Conservation (phyloP, 2,113 vertebrate genomes). For the Lathamus discolor region DNA sequence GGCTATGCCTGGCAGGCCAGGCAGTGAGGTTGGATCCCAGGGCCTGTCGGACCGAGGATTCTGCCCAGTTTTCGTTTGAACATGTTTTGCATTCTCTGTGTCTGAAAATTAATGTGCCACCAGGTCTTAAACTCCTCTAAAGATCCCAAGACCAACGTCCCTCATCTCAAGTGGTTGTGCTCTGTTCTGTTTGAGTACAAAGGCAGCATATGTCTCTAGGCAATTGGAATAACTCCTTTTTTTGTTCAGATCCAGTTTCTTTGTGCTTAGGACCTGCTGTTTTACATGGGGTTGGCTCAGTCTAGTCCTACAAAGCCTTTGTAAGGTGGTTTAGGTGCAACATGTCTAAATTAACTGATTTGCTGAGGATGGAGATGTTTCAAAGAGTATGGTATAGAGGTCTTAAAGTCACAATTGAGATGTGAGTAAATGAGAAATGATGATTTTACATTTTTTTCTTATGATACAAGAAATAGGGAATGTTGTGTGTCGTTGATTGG, state of each 20-base stretch:
- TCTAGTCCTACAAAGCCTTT: neutral
- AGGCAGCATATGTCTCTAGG: neutral
- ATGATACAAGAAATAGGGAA: neutral
- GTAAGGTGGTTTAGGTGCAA: neutral
- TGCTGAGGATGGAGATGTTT: neutral
- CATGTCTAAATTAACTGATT: neutral
- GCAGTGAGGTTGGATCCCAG: neutral
- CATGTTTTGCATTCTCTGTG: neutral
- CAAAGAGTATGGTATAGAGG: neutral
- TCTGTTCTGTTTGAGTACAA: neutral
- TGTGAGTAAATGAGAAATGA: neutral
- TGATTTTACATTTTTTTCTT: neutral
- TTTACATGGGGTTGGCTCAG: neutral
- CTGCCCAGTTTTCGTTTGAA: neutral
- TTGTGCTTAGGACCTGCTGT: neutral
- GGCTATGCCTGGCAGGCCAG: neutral
- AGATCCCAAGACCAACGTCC: neutral
- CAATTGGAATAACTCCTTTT: accelerated
- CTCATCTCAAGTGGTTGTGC: neutral
- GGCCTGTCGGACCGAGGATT: accelerated
- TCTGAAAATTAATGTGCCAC: accelerated
- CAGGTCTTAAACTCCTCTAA: neutral
- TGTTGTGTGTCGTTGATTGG: neutral
- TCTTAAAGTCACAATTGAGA: neutral
- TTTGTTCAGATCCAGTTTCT: neutral